Evolutionary conservation across 2,888 invertebrate species (phyloP).

Genomic region (Hydropsyche betteni): DNA sequence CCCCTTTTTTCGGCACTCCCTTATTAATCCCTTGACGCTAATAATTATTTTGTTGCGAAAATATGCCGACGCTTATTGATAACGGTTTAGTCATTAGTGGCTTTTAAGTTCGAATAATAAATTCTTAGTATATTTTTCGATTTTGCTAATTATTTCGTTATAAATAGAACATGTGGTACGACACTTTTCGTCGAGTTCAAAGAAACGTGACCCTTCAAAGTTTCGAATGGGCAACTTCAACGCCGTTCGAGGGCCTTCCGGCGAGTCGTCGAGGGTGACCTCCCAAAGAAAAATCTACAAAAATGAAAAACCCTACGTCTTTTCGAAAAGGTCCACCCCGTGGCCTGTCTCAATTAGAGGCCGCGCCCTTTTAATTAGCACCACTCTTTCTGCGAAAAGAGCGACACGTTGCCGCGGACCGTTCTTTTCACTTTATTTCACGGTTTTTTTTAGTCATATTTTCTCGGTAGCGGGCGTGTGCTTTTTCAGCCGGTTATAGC

Average conservation of each 20-base stretch:
- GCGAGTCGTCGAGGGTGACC: constrained; percentile 2
- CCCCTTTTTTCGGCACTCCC: not conserved
- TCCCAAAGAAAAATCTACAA: constrained; percentile 2
- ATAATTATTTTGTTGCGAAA: constrained; percentile 2
- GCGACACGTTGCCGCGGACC: constrained; percentile 11
- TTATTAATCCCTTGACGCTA: constrained; percentile 17
- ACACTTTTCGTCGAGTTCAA: too few relatives aligned
- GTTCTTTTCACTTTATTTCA: too few relatives aligned
- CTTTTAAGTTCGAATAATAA: too few relatives aligned
- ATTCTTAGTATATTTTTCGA: too few relatives aligned
- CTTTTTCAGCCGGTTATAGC: too few relatives aligned
- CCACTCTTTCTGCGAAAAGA: constrained; percentile 39
- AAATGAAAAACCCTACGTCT: too few relatives aligned
- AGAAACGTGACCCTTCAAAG: too few relatives aligned
- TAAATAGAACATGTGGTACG: too few relatives aligned
- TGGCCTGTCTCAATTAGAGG: constrained; percentile 41
- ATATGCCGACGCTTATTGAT: not conserved
- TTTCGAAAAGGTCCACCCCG: constrained; percentile 24
- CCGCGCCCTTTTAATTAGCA: constrained; percentile 46
- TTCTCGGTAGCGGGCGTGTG: not conserved
- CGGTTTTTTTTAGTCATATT: not conserved
- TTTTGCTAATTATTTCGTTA: too few relatives aligned
- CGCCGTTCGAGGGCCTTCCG: not conserved
- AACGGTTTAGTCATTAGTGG: too few relatives aligned
- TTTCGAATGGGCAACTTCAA: too few relatives aligned